Conservation (phyloP, 2,888 invertebrate species). For the Herminia tarsipennalis region DNA sequence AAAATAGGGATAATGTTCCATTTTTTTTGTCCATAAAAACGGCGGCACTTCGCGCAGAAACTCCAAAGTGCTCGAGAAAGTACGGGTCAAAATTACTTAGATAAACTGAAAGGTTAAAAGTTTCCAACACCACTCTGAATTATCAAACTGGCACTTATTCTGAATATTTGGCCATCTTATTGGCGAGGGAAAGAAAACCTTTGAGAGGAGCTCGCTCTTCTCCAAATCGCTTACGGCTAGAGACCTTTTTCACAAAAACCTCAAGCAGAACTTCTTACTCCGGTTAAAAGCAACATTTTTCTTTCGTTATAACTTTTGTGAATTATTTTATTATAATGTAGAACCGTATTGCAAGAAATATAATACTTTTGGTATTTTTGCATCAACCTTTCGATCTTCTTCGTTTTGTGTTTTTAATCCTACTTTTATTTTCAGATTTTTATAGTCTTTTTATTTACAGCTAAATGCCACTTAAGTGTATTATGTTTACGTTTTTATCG, state of each 20-base stretch:
- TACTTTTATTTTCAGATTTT: no score
- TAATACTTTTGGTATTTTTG: no score
- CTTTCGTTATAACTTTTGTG: conserved; percentile 25
- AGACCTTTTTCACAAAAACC: conserved; percentile 52
- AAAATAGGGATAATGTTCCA: conserved; percentile 2
- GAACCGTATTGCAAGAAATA: no score
- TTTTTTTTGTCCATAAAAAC: conserved; percentile 11
- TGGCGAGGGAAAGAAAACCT: conserved; percentile 36
- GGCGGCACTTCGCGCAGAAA: conserved; percentile 1
- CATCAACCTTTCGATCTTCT: no score
- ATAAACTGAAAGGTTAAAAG: conserved; percentile 48
- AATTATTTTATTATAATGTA: conserved; percentile 12
- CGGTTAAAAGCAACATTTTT: conserved; percentile 43
- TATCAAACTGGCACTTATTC: conserved; percentile 54
- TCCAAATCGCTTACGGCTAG: conserved; percentile 61
- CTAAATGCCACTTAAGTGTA: no score
- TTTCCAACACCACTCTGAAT: conserved; percentile 48
- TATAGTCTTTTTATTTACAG: no score
- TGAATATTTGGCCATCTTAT: conserved; percentile 57
- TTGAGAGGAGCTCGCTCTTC: conserved; percentile 53
- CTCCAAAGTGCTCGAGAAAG: conserved; percentile 18
- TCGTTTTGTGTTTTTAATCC: no score
- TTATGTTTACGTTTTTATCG: no score
- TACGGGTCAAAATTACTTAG: conserved; percentile 29
- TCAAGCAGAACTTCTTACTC: conserved; percentile 49